Evolutionary conservation across 2,888 invertebrate genomes (phyloP).

Genomic region (Orthonevra nobilis): DNA sequence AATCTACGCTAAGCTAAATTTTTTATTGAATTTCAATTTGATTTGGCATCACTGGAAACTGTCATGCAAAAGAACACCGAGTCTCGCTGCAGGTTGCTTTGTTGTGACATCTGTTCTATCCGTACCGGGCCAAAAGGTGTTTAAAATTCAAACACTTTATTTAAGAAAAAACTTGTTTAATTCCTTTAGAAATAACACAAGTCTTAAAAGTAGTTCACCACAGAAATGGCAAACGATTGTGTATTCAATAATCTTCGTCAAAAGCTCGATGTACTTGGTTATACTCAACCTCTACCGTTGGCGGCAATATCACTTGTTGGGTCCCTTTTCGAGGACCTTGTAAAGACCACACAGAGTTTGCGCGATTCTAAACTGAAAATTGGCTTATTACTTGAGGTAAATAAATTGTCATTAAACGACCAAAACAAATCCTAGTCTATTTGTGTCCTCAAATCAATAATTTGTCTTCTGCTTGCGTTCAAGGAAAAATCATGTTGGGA

Average conservation of each 20-base stretch:
- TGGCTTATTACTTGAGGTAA: constrained; percentile 84
- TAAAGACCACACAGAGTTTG: constrained; percentile 92
- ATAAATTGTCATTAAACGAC: constrained; percentile 24
- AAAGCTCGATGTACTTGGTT: constrained; percentile 91
- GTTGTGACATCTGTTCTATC: neutral
- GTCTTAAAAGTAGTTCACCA: too few species aligned
- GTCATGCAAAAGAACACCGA: neutral
- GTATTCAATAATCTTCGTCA: constrained; percentile 81
- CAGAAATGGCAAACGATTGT: constrained; percentile 74
- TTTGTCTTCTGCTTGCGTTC: constrained; percentile 72
- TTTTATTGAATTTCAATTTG: too few species aligned
- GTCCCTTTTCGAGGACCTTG: constrained; percentile 89
- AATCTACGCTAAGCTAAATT: too few species aligned
- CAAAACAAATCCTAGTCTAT: constrained; percentile 55
- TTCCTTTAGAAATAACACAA: too few species aligned
- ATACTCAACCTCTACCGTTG: constrained; percentile 86
- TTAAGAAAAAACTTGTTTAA: too few species aligned
- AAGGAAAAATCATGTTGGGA: constrained; percentile 87
- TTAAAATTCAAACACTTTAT: constrained; percentile 29
- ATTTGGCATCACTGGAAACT: neutral
- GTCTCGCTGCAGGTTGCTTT: neutral
- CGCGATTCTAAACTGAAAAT: constrained; percentile 91
- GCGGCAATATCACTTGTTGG: constrained; percentile 91
- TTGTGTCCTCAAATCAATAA: constrained; percentile 50
- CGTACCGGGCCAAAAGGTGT: neutral